A percentile compares a stretch with the other conserved stretches of the same genome.
Evolutionary conservation across 2,888 invertebrate genomes (phyloP).

Genomic region (Artemia sinica): DNA sequence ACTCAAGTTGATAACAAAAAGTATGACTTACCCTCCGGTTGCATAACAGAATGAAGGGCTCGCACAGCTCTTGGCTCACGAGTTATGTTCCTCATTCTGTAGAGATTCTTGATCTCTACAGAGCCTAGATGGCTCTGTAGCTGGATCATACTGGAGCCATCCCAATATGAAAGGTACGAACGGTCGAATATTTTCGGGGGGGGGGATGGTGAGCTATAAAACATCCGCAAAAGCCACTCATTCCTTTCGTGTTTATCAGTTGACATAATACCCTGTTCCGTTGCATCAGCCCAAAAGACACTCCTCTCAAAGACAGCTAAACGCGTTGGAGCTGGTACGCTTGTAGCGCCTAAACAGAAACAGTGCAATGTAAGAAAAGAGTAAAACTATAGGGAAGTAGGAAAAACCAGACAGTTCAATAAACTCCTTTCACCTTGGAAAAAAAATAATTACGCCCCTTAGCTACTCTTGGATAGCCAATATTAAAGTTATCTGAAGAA

Average conservation of each 20-base stretch:
- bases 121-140: no score
- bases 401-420: constrained; percentile 16
- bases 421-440: neutral
- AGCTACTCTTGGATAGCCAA: no score
- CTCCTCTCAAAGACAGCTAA: constrained; percentile 66
- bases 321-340: constrained; percentile 64
- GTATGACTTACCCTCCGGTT: constrained; percentile 41
- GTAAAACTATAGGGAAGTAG: neutral
- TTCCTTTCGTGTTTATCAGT: constrained; percentile 68
- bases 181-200: no score
- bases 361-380: neutral
- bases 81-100: constrained; percentile 53
- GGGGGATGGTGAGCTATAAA: no score
- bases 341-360: constrained; percentile 16
- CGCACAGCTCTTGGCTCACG: constrained; percentile 67
- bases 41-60: constrained; percentile 57
- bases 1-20: no score
- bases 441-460: neutral
- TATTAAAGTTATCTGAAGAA: no score
- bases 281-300: constrained; percentile 79
- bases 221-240: no score
- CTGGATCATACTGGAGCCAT: no score
- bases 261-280: constrained; percentile 70
- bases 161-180: no score
- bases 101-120: constrained; percentile 56